Evolutionary conservation across 2,113 vertebrate genomes (phyloP), one percentile per base, ranked within the genome.

Genomic region (Poicephalus gulielmi): DNA sequence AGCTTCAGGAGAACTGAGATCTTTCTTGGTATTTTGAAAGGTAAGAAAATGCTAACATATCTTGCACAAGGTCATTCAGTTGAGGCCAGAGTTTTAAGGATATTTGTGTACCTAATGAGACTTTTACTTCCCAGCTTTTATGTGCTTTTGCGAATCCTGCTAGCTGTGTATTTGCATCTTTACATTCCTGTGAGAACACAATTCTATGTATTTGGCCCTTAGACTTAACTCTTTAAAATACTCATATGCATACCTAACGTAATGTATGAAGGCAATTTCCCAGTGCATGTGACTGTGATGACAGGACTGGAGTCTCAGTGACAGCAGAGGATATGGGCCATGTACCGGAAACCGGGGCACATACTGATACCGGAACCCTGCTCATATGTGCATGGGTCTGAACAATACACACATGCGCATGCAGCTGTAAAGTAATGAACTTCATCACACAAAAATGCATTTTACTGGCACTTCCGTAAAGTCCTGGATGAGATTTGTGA

Each of bases 331-430:
- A 7, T 59, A 17, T 3, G 35, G 44, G 64, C 18, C 7, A 2
- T 0, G 11, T 8, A 37, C 8, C 25, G 19, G 37, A 28, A 75
- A 8, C 4, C 2, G 0, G 5, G 27, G 3, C 13, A 37, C 4
- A 6, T 0, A 5, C 6, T 2, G 15, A 16, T 18, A 27, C 37
- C 9, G 27, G 41, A 25, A 35, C 31, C 13, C 57, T 75, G 62
- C 63, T 88, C 37, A 25, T 14, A 25, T 0, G 0, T 14, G 30
- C 2, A 0, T 1, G 4, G 17, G 47, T 59, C 69, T 69, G 23
- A n/a, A 4, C 17, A 47, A 3, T 4, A n/a, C 3, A 17, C 2
- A 6, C 8, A 2, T 3, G 0, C 19, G 19, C 43, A 24, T 41
- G 37, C 60, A 70, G 35, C 23, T 9, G 5, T 37, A 17, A n/a